Evolutionary conservation across 2,797 vertebrate species (phyloP).

Genomic region (Dryobates pubescens): DNA sequence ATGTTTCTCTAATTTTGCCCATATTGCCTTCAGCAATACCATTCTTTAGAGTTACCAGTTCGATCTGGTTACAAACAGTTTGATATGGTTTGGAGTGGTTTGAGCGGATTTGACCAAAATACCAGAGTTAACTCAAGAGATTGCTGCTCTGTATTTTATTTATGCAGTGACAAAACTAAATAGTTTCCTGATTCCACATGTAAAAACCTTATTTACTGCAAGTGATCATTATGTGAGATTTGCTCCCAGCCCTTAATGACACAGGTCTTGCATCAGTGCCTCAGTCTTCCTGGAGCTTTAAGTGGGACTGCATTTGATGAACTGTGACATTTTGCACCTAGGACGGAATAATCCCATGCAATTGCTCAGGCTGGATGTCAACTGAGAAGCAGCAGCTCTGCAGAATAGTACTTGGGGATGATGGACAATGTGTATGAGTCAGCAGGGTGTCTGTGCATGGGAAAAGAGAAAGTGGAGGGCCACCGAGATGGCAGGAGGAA

Average conservation of each 20-base stretch:
- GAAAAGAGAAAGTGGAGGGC: background rate
- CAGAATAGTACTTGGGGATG: background rate
- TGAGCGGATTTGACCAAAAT: background rate
- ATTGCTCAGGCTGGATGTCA: background rate
- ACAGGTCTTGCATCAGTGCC: background rate
- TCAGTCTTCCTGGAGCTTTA: background rate
- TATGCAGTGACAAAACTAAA: background rate
- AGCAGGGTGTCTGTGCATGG: background rate
- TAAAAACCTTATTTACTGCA: background rate
- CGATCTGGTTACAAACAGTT: no score
- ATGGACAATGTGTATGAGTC: background rate
- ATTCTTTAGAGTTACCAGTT: background rate
- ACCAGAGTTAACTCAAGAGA: background rate
- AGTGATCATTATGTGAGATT: background rate
- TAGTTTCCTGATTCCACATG: background rate
- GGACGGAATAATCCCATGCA: background rate
- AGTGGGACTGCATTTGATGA: background rate
- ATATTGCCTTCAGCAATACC: background rate
- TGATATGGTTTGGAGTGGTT: no score
- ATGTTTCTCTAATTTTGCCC: background rate
- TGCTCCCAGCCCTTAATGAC: rapidly evolving
- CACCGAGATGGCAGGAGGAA: background rate
- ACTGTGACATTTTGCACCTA: background rate
- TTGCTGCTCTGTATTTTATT: background rate
- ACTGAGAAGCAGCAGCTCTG: background rate